Evolutionary conservation across 2,888 invertebrate genomes (phyloP).

Genomic region (Seladonia tumulorum): DNA sequence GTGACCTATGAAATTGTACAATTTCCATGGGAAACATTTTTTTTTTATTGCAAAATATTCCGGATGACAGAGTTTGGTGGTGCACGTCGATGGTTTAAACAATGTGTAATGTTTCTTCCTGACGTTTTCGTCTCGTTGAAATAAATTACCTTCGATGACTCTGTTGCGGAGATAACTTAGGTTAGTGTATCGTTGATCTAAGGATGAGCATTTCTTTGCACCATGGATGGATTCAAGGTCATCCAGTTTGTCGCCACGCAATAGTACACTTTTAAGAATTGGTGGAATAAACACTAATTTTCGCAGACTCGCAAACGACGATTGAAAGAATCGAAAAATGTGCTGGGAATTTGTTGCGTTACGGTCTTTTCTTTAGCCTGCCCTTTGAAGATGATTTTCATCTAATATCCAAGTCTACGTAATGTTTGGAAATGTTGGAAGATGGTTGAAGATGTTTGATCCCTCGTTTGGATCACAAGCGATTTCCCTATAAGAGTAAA

Average conservation of each 20-base stretch:
- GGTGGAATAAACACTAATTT: background rate
- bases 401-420: background rate
- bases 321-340: background rate
- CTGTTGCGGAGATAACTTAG: background rate
- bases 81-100: background rate
- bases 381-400: slow-evolving; percentile 5
- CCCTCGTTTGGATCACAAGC: background rate
- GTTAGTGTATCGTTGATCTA: background rate
- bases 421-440: background rate
- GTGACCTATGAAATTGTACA: background rate
- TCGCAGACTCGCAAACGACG: background rate
- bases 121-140: background rate
- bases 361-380: background rate
- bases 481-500: background rate
- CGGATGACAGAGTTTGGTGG: background rate
- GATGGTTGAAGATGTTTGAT: background rate
- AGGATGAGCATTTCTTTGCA: background rate
- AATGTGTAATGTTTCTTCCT: background rate
- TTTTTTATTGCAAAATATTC: background rate
- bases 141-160: slow-evolving; percentile 4
- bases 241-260: background rate
- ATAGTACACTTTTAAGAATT: background rate
- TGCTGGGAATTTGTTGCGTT: background rate
- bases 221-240: background rate
- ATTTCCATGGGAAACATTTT: background rate